Evolutionary conservation across 2,797 vertebrate species (phyloP), one percentile per base, ranked within the genome.

Genomic region (Decapterus maruadsi): DNA sequence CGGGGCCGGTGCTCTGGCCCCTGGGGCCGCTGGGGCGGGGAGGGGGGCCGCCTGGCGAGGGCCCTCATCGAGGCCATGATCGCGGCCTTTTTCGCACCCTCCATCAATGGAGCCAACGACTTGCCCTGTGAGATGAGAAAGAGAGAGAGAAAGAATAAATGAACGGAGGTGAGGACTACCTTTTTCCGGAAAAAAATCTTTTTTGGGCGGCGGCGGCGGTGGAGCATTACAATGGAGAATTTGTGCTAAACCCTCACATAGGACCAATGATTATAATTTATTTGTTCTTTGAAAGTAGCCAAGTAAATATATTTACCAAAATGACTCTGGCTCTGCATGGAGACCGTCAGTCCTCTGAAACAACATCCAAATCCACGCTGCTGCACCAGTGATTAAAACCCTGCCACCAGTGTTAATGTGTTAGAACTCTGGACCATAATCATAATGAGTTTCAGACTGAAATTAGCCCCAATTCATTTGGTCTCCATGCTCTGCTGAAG

Each of bases 361-460:
- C 43, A 46, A 68, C 17, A 57, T 31, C 13, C 29, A 48, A 42
- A 58, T n/a, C 43, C 31, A 36, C 38, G n/a, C 12, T 26, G 36
- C 54, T 9, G 43, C 55, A 57, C n/a, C 17, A 48, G 20, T 56
- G 70, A 56, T 64, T 55, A 62, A 72, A 72, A 38, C 31, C 29
- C 40, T 56, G 40, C 29, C 70, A 54, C 36, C 7, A 5, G 48
- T 38, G 53, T 51, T 74, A 58, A 72, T 36, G 34, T 36, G 34
- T 36, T 36, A 22, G 40, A 57, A 55, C 31, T 77, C 46, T 45
- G 67, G 67, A 58, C 60, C 60, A 64, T 70, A 64, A 63, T 58
- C 75, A 53, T 77, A 77, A 77, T 77, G 75, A 71, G 60, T 77
- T 77, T 77, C 54, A 19, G 34, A 57, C 19, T 57, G 67, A 67